Evolutionary conservation across 1,140 invertebrate species (phyloP), one percentile per base, ranked within the genome.

Genomic region (Cataglyphis hispanica): DNA sequence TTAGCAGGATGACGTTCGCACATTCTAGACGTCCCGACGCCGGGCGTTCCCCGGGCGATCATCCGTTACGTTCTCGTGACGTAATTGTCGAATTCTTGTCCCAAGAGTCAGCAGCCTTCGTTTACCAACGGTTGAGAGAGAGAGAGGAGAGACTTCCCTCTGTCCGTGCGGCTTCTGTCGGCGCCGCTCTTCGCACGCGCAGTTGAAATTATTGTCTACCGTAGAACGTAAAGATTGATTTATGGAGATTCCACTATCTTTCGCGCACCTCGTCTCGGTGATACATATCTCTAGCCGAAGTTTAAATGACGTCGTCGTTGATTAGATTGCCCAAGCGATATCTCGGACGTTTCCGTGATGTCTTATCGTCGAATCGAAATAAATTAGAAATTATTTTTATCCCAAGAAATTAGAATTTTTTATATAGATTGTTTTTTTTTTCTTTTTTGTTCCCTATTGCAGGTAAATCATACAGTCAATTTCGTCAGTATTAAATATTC

Each of bases 71-170:
- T 87, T 90, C 60, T 77, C 89, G 91, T 93, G 93, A 95, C 94
- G 94, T 95, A 95, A 95, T 95, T 95, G 93, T 92, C 93, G 94
- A 95, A 95, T 94, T 95, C 93, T 92, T 92, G 91, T 86, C 76
- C 90, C 90, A 87, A 83, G 77, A 63, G 72, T 78, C 80, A 53
- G 60, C 67, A 53, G 60, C 67, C 77, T 84, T 86, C 84, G 61
- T 64, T 74, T 61, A 40, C 64, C 74, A 40, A 60, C 88, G 64
- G 16, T 46, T 40, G 66, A 53, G 43, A 83, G 78, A 50, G 78
- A 46, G 78, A 50, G 16, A 19, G 16, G 40, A 40, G 8, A 50
- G 46, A 16, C 53, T 61, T 50, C 78, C 53, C 50, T n/a, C 53
- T 27, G 27, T 76, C 80, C 67, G 31, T 85, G 31, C 27, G 34